Percentiles rank a stretch among this genome's conserved stretches.
These are phyloP conservation scores for Mormyrops attenuatus DNA, from an alignment of 2,797 vertebrate species.

Conservation along the genomic window DNA sequence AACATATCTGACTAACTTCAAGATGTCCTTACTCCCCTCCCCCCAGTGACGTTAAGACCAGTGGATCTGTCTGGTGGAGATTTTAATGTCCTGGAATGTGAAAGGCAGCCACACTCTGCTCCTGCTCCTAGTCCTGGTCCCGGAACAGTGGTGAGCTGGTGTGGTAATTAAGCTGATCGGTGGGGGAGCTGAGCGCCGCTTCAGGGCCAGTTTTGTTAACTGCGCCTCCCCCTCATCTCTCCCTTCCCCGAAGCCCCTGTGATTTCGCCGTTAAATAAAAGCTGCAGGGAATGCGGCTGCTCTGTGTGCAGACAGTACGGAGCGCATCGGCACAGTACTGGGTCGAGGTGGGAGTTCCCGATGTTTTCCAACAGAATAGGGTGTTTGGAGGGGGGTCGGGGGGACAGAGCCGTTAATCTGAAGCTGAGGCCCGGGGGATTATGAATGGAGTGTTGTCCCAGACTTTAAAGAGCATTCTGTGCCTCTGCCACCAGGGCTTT, in stretches of 20 bases:
- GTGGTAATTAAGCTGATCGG: not conserved
- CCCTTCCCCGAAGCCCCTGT: not conserved
- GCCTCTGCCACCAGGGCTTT: not conserved
- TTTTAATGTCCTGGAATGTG: not conserved
- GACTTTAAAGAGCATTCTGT: not conserved
- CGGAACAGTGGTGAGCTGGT: not conserved
- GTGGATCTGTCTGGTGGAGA: not conserved
- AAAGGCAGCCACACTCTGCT: not conserved
- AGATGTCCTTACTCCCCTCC: not conserved
- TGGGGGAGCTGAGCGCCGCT: not conserved
- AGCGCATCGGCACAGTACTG: not conserved
- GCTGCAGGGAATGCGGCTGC: not conserved
- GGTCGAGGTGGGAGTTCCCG: not conserved
- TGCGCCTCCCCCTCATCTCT: not conserved
- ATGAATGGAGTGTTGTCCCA: not conserved
- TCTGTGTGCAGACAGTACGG: not conserved
- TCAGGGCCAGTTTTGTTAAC: not conserved
- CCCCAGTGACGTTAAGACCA: not conserved
- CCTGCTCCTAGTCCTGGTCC: not conserved
- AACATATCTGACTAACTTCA: not conserved
- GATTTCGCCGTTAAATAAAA: not conserved
- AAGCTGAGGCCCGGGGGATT: not conserved
- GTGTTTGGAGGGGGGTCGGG: not conserved
- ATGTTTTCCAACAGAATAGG: not conserved
- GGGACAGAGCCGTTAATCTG: not conserved